Base-by-base conservation (phyloP, 2,888 invertebrate species). In the Apantesis nais region DNA sequence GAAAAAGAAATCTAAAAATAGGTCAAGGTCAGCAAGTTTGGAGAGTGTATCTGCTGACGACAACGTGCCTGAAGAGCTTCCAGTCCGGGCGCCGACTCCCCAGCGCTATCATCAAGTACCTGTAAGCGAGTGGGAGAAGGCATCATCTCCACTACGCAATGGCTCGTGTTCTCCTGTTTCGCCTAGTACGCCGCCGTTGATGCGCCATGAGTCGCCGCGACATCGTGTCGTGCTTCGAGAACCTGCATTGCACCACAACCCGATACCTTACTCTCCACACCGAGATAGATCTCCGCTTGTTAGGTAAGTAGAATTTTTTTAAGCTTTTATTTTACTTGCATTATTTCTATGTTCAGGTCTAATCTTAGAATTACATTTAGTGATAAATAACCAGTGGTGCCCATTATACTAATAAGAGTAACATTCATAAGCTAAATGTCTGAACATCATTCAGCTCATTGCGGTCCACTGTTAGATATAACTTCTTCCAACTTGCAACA, bases 1-100 rank as follows among this genome's bases (percentile, higher is more conserved):
- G 68, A 97, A 97, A 89, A 97, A 96, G 91, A 97, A 96, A 89
- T 96, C 97, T 70, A 97, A 97, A 88, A 96, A 97, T 66, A 95
- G 95, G 71, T 97, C 97, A 58, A 95, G 96, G 67, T 97, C 97
- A 72, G 96, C 97, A 0, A 97, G 97, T 84, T 93, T 97, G 76
- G 97, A 96, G 85, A 96, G 96, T 77, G 93, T 96, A 68, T 96
- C 96, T 31, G 95, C 96, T 52, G 96, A 96, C 77, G 96, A 95
- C 74, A 92, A 90, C 74, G 86, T 92, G 74, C 90, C 91, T 29
- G 86, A 86, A 68, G 90, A 87, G 78, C 84, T 88, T 29, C 88
- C 91, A 0, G 86, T 85, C 66, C 84, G 89, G 44, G 81, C 88
- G 58, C 75, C 78, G 2, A 88, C 85, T 37, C 94, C 94, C 5